Evolutionary conservation across 2,888 invertebrate species (phyloP).

Genomic region (Villa cingulata): DNA sequence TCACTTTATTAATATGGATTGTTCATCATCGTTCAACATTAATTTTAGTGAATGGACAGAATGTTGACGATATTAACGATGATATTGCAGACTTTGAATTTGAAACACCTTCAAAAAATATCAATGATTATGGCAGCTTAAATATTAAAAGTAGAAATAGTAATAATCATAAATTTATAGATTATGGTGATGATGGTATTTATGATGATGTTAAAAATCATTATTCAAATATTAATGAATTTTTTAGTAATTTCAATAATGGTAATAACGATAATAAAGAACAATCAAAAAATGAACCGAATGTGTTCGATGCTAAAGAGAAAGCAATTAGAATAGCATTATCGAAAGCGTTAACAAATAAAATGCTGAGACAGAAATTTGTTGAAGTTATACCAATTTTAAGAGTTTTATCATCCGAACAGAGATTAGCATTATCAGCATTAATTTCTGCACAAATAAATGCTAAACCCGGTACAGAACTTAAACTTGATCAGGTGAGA

Average conservation of each 20-base stretch:
- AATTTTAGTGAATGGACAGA: no score
- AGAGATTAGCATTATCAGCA: constrained; percentile 47
- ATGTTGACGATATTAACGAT: not conserved
- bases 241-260: not conserved
- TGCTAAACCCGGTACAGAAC: constrained; percentile 39
- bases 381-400: constrained; percentile 51
- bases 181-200: not conserved
- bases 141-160: no score
- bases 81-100: constrained; percentile 7
- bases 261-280: not conserved
- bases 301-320: constrained; percentile 34
- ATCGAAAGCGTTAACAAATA: constrained; percentile 43
- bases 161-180: not conserved
- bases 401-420: constrained; percentile 47
- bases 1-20: no score
- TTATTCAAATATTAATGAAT: no score
- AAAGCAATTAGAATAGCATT: constrained; percentile 41
- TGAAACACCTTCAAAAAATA: not conserved
- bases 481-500: constrained; percentile 48
- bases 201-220: no score
- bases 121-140: no score
- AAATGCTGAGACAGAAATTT: constrained; percentile 45
- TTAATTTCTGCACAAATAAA: constrained; percentile 48
- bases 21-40: no score
- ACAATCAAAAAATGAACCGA: not conserved